Evolutionary conservation across 2,113 vertebrate genomes (phyloP).

Genomic region (Eupsittula cactorum): DNA sequence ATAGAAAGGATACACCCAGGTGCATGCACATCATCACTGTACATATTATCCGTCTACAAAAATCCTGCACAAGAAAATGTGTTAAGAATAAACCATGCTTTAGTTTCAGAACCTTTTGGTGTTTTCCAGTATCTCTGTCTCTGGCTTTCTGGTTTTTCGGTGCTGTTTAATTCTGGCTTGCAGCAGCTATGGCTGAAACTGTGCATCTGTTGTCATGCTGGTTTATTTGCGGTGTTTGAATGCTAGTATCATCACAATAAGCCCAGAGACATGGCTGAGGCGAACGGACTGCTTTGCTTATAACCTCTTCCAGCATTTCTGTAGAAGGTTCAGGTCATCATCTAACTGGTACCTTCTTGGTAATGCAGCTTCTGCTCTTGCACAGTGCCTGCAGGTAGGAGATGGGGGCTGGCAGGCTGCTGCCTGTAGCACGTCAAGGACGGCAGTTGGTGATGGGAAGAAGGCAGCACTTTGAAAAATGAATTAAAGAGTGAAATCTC

Average conservation of each 20-base stretch:
- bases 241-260: not conserved
- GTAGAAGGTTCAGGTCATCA: not conserved
- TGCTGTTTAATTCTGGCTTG: not conserved
- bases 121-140: not conserved
- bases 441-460: not conserved
- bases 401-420: not conserved
- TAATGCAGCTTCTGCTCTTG: not conserved
- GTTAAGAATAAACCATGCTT: not conserved
- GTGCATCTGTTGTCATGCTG: not conserved
- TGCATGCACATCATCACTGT: not conserved
- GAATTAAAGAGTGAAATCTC: not conserved
- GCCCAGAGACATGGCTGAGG: not conserved
- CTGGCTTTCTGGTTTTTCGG: not conserved
- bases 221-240: not conserved
- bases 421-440: not conserved
- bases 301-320: not conserved
- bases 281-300: not conserved
- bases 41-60: accelerated
- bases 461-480: not conserved
- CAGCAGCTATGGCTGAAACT: not conserved
- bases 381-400: not conserved
- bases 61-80: not conserved
- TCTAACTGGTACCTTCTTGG: not conserved
- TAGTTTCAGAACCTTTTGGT: not conserved
- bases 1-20: not conserved